Evolutionary conservation across 2,888 invertebrate genomes (phyloP).

Genomic region (Cataglyphis rosenhaueri): DNA sequence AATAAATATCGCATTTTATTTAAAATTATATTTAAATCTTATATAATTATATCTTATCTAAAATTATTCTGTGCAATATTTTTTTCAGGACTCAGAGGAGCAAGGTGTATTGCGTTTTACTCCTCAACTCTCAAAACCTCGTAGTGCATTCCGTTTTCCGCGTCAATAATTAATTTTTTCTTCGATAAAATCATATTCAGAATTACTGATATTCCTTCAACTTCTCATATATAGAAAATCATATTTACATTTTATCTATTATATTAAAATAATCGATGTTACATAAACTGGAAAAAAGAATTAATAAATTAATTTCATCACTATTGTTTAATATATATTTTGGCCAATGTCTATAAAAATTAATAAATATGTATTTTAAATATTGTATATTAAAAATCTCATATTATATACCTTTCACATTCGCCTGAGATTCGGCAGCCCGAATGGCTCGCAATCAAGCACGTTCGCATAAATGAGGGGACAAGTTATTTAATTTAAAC

Average conservation of each 20-base stretch:
- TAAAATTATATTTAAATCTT: neutral
- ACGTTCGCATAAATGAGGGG: conserved; percentile 13
- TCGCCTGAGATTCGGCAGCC: conserved; percentile 49
- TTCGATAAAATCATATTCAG: neutral
- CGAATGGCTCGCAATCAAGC: conserved; percentile 26
- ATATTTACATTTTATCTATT: neutral
- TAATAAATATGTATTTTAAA: neutral
- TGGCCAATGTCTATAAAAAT: neutral
- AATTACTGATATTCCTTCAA: neutral
- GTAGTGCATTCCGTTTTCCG: conserved; percentile 3
- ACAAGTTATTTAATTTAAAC: conserved; percentile 1
- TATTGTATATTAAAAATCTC: neutral
- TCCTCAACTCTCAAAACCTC: neutral
- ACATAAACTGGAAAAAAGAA: neutral
- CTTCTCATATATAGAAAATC: neutral
- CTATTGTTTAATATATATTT: neutral
- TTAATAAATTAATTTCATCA: neutral
- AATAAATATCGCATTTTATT: neutral
- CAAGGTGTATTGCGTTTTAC: conserved; percentile 25
- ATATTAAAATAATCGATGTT: neutral
- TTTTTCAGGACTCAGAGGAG: conserved; percentile 12
- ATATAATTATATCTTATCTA: too few relatives aligned
- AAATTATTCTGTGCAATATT: conserved; percentile 19
- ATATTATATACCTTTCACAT: neutral
- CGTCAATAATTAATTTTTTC: neutral